Evolutionary conservation across 2,888 invertebrate species (phyloP), one percentile per base, ranked within the genome.

Genomic region (Petrophora chlorosata): DNA sequence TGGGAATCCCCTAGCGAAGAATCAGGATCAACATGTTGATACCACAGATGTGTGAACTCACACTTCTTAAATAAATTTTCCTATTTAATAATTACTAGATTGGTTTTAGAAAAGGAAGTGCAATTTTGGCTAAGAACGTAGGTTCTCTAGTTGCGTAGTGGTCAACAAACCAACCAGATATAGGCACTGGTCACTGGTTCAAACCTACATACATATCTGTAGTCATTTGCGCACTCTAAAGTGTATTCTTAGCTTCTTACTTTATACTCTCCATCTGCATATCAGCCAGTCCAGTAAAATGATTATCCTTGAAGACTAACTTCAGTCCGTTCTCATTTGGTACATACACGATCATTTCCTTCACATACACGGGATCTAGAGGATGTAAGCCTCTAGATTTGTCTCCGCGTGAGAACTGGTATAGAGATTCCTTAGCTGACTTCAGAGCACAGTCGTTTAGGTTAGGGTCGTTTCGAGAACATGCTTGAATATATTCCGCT

Each of bases 321-420:
- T 76, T 81, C 1, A 84, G 55, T 0, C 83, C 84, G 42, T 79
- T 79, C 38, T 83, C 75, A 22, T 84, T 81, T 0, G 84, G 84
- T 0, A 85, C 70, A 29, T 67, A 79, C 0, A 81, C 74, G 0
- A 66, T 72, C 74, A 85, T 79, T 61, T 79, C 71, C 19, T 71
- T 62, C 0, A 84, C 82, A 40, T 68, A 78, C 2, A 84, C 56
- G 0, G 83, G 83, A 23, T 85, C 82, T 39, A 85, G 50, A 2
- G 82, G 63, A 3, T 65, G 61, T 1, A 84, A 53, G 0, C 71
- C 72, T 46, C 82, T 67, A 5, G 43, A 54, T 1, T 67, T 43
- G 40, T 84, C 83, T 4, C 83, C 84, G 8, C 67, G 43, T 2
- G 82, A 73, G 43, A 83, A 84, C 29, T 63, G 61, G 15, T 76